Base-by-base conservation (phyloP, 2,797 vertebrate species). In the Gambusia yucatana region DNA sequence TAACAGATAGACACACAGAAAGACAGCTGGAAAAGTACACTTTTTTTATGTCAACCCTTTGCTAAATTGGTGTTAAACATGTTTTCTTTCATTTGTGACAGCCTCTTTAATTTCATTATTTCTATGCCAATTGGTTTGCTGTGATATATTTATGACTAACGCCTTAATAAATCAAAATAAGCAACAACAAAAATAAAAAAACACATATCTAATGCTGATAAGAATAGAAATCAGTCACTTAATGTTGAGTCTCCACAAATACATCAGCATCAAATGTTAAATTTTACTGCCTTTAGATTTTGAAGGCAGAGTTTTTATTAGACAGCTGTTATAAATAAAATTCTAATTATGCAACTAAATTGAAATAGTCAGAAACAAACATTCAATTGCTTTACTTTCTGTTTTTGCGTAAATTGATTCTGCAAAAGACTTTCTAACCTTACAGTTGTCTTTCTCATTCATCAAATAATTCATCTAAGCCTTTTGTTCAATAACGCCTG, bases 1-100 rank as follows among this genome's bases (percentile, higher is more conserved):
- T 57, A 47, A 76, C 11, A 28, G 52, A 28, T 11, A 28, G n/a
- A 57, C 55, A 28, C 25, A n/a, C 52, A 55, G 50, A 25, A 6
- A 52, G 22, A 55, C 10, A 84, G 88, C 22, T n/a, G 52, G 52
- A n/a, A n/a, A 55, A n/a, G 3, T 4, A n/a, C 50, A 22, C 6
- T 55, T 9, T 9, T 55, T 55, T 55, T 3, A 4, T 10, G 3
- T n/a, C 22, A n/a, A 55, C 0, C 52, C 25, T 55, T 55, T n/a
- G 52, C 52, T 55, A n/a, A 55, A n/a, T 4, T 55, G 52, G 52
- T 25, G 22, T 22, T 50, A 50, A 50, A 20, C 48, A 25, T 25
- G 22, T 3, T 9, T 10, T 50, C 0, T n/a, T 25, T 10, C 11
- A 9, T 55, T 55, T n/a, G 8, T 11, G 48, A 25, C 48, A 50